phyloP scores from a whole-genome alignment of 2,797 vertebrate species.

The Myotis vivesi region DNA sequence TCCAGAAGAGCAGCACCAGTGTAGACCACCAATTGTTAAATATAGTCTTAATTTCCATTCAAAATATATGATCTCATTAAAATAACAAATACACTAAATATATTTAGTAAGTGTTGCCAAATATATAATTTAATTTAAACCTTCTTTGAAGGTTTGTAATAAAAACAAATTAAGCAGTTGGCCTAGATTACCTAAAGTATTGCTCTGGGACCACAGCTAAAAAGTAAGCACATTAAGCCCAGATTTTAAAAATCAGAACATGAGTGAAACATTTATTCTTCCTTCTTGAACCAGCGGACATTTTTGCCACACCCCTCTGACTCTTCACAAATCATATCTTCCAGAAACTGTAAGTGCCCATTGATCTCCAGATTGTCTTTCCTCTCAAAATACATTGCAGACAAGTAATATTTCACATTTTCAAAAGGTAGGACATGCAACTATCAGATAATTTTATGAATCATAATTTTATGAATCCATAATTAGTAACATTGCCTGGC shows the following conservation, averaged over 20 bases:
- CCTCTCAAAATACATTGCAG: background rate
- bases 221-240: background rate
- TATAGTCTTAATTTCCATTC: constrained; percentile 13
- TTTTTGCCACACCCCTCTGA: background rate
- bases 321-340: background rate
- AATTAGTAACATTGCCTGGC: background rate
- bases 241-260: constrained; percentile 4
- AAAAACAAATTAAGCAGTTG: constrained; percentile 2
- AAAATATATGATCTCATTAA: constrained; percentile 13
- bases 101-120: constrained; percentile 4
- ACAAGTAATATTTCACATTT: background rate
- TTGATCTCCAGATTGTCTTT: background rate
- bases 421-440: background rate
- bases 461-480: background rate
- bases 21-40: background rate
- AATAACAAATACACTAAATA: constrained; percentile 37
- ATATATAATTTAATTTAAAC: constrained; percentile 15
- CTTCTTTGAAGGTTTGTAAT: background rate
- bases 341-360: background rate
- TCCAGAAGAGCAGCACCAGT: background rate
- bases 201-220: background rate
- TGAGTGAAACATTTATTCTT: background rate
- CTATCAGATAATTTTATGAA: background rate
- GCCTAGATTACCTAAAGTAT: background rate
- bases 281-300: background rate